Conservation (phyloP, 2,888 invertebrate genomes). For the Pomacea canaliculata region DNA sequence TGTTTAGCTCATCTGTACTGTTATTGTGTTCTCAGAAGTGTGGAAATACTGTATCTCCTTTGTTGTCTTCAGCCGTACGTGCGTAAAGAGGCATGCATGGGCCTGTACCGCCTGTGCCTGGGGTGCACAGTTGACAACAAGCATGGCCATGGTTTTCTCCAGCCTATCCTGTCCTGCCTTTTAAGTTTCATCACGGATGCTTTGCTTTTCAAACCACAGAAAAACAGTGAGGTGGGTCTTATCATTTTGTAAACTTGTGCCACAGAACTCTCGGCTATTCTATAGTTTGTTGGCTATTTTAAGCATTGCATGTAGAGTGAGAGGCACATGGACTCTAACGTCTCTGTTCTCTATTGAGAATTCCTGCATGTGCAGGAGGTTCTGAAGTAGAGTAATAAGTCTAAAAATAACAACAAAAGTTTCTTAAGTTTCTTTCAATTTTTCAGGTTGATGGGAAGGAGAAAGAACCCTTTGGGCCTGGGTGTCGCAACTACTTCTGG, state of each 20-base stretch:
- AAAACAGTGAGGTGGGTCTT: constrained; percentile 51
- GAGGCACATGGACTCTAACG: too few relatives aligned
- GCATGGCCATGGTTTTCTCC: constrained; percentile 70
- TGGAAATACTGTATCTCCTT: too few relatives aligned
- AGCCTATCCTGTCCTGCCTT: constrained; percentile 85
- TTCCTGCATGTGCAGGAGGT: too few relatives aligned
- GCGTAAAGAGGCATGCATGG: constrained; percentile 90
- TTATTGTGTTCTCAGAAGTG: too few relatives aligned
- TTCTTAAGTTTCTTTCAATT: constrained; percentile 7
- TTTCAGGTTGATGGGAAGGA: constrained; percentile 58
- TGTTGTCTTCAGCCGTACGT: constrained; percentile 77
- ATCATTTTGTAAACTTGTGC: neutral
- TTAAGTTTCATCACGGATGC: constrained; percentile 86
- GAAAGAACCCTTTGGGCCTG: constrained; percentile 92
- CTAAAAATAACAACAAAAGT: too few relatives aligned
- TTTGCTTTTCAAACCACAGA: constrained; percentile 80
- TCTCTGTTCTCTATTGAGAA: too few relatives aligned
- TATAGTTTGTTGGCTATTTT: neutral
- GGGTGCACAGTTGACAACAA: constrained; percentile 73
- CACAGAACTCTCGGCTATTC: neutral
- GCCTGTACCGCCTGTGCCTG: constrained; percentile 88
- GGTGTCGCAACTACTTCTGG: constrained; percentile 96
- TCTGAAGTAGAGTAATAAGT: too few relatives aligned
- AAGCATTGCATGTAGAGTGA: neutral
- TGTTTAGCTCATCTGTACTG: too few relatives aligned